A percentile compares a stretch with the other conserved stretches of the same genome.
These are phyloP conservation scores for Boloria euphrosyne DNA, from an alignment of 2,888 invertebrate genomes.

Conservation along the genomic window DNA sequence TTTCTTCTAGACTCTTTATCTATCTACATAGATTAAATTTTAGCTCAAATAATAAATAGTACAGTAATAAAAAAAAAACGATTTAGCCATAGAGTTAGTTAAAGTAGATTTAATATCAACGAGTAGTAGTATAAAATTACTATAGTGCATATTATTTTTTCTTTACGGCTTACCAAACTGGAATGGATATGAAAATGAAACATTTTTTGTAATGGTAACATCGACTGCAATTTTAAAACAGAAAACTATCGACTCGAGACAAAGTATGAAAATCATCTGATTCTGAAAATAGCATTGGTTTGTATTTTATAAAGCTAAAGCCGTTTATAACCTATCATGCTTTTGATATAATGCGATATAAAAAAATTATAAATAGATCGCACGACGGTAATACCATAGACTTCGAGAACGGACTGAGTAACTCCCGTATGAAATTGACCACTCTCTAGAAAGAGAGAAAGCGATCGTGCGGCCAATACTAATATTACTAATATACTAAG, in stretches of 20 bases:
- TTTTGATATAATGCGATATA: conserved; percentile 21
- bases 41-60: conserved; percentile 29
- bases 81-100: conserved; percentile 22
- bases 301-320: conserved; percentile 73
- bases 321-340: conserved; percentile 23
- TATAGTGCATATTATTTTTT: conserved; percentile 77
- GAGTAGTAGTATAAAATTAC: conserved; percentile 49
- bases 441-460: too few relatives aligned
- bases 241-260: conserved; percentile 99
- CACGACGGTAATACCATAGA: neutral
- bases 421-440: too few relatives aligned
- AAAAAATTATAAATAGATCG: neutral
- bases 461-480: too few relatives aligned
- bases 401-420: too few relatives aligned
- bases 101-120: conserved; percentile 40
- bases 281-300: conserved; percentile 98
- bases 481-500: too few relatives aligned
- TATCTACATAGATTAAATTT: conserved; percentile 21
- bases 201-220: conserved; percentile 51
- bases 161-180: conserved; percentile 78
- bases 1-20: conserved; percentile 29
- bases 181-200: conserved; percentile 64
- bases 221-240: conserved; percentile 72
- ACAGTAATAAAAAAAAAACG: neutral
- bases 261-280: conserved; percentile 98